Evolutionary conservation across 2,797 vertebrate species (phyloP).

Genomic region (Diglossa cyanea): DNA sequence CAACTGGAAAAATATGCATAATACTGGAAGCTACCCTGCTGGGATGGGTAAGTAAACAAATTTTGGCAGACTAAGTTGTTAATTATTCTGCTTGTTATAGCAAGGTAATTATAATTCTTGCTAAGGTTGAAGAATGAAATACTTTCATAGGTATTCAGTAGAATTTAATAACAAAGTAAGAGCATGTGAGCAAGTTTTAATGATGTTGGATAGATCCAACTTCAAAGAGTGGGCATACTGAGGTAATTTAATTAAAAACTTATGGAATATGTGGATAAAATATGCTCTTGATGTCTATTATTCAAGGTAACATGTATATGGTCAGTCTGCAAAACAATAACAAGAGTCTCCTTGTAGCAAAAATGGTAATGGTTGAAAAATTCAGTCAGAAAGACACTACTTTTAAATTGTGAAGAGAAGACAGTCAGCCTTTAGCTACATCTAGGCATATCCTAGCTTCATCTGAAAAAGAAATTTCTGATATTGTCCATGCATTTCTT

Average conservation of each 20-base stretch:
- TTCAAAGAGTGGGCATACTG: conserved; percentile 28
- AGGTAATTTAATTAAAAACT: conserved; percentile 33
- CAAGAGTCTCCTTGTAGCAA: neutral
- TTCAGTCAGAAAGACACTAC: neutral
- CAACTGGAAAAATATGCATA: neutral
- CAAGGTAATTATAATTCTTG: neutral
- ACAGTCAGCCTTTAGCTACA: neutral
- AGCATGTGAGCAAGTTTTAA: conserved; percentile 27
- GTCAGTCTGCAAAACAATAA: neutral
- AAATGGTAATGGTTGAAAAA: neutral
- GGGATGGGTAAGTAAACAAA: neutral
- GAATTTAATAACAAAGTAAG: conserved; percentile 17
- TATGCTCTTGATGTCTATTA: neutral
- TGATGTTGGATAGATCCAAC: neutral
- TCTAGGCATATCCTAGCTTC: neutral
- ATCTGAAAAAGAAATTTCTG: neutral
- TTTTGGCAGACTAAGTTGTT: neutral
- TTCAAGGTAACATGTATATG: neutral
- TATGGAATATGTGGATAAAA: neutral
- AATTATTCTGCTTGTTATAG: neutral
- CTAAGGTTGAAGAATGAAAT: neutral
- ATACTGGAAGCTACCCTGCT: neutral
- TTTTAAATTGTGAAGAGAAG: neutral
- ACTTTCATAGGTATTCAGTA: neutral
- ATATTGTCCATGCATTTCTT: neutral